phyloP scores from a whole-genome alignment of 2,888 invertebrate species.

The Agonopterix arenella region DNA sequence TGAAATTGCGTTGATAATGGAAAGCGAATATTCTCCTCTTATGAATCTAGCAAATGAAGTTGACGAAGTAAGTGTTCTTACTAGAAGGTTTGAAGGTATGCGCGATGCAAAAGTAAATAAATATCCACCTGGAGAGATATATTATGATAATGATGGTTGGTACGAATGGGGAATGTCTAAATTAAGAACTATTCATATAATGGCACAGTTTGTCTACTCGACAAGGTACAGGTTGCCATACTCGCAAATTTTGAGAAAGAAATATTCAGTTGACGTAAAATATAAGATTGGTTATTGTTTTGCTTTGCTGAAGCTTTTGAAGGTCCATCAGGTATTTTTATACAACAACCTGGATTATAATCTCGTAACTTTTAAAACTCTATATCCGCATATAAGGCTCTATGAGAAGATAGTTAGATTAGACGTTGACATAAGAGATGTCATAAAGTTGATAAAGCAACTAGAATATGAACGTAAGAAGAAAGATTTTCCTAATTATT shows the following conservation, averaged over 20 bases:
- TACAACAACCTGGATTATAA: no score
- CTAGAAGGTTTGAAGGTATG: no score
- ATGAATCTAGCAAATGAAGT: no score
- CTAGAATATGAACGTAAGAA: constrained; percentile 8
- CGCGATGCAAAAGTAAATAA: no score
- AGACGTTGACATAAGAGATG: constrained; percentile 27
- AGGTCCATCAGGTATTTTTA: neutral
- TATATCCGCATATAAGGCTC: constrained; percentile 20
- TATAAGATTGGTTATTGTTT: constrained; percentile 38
- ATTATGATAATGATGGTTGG: no score
- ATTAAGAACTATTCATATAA: neutral
- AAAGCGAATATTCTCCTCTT: no score
- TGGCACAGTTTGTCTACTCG: constrained; percentile 18
- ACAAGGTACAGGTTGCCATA: constrained; percentile 30
- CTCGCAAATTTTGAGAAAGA: constrained; percentile 27
- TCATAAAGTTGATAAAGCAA: constrained; percentile 12
- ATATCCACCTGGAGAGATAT: no score
- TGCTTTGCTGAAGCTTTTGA: constrained; percentile 22
- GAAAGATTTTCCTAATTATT: constrained; percentile 8
- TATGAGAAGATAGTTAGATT: constrained; percentile 29
- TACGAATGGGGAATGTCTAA: neutral
- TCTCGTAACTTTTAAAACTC: no score
- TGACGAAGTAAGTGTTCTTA: no score
- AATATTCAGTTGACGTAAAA: constrained; percentile 17
- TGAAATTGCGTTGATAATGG: no score